Base-by-base conservation (phyloP, 1,140 invertebrate genomes). In the Piezodorus guildinii region DNA sequence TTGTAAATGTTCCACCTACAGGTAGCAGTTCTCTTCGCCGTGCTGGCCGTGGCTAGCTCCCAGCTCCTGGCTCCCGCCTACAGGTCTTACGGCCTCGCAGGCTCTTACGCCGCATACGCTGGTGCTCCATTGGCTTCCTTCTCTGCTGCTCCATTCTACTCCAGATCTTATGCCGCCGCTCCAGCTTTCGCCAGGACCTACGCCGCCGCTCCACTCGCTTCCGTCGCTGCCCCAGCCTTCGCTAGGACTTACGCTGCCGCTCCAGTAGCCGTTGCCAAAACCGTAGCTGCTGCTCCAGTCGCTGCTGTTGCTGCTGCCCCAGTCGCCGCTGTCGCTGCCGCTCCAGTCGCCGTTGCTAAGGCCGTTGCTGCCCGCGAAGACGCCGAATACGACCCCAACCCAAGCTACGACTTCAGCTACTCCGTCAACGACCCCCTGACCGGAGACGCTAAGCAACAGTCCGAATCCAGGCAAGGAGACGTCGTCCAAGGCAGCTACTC, bases 391-490 rank as follows among this genome's bases (percentile, higher is more conserved):
- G 59, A 61, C 39, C 59, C 67, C 4, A 63, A 69, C 62, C 68
- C 68, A 16, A 62, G 62, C 15, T 73, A 73, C 65, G 66, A 69
- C 43, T 74, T 72, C 68, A 65, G 70, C 60, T 74, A 74, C 65
- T 69, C 66, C 17, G 73, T 74, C 17, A 69, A 72, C 61, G 72
- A 74, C 59, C 66, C 66, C 3, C 67, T 72, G 23, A 69, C 69
- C 44, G 72, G 72, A 30, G 72, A 74, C 60, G 65, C 71, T 30
- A 69, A 74, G 23, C 66, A 65, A 45, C 72, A 73, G 65, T 71
- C 68, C 67, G 73, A 74, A 59, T 49, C 63, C 52, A 60, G 68
- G 10, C 67, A 68, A 17, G 68, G 68, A 56, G 54, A 34, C 21
- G 39, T 43, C 9, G 59, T 61, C 15, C 59, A 34, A 12, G 59